These are phyloP conservation scores for Cryptosula pallasiana DNA, from an alignment of 2,888 invertebrate species.

Conservation along the genomic window DNA sequence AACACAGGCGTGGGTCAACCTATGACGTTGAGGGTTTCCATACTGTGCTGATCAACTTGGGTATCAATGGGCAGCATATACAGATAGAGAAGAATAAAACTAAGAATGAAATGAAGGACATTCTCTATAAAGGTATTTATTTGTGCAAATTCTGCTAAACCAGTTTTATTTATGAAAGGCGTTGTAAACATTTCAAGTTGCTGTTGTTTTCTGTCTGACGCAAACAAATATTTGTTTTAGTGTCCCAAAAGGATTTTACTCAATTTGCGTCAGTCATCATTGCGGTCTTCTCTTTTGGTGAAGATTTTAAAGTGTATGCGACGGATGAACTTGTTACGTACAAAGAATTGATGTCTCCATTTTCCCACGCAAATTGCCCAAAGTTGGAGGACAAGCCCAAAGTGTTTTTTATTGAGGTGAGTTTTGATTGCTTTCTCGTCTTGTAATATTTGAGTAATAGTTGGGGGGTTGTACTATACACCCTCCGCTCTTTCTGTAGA, in stretches of 20 bases:
- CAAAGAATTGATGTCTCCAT: neutral
- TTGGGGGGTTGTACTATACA: no score
- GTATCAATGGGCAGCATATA: neutral
- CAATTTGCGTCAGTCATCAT: neutral
- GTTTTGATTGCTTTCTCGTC: neutral
- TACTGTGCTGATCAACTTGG: neutral
- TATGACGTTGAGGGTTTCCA: neutral
- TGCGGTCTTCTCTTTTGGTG: neutral
- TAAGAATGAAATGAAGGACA: neutral
- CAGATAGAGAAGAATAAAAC: neutral
- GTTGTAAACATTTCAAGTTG: no score
- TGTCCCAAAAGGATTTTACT: neutral
- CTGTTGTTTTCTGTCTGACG: no score
- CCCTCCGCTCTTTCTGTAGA: no score
- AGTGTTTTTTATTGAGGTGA: constrained; percentile 1
- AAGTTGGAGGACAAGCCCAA: neutral
- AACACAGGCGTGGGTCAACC: neutral
- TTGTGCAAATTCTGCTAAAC: no score
- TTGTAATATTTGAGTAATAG: neutral
- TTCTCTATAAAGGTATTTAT: neutral
- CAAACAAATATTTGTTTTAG: no score
- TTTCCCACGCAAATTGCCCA: neutral
- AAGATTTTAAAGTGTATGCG: neutral
- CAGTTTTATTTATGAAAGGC: no score
- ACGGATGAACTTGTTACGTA: neutral